These are phyloP conservation scores for Parasteatoda tepidariorum DNA, from an alignment of 1,140 invertebrate species.

Conservation along the genomic window DNA sequence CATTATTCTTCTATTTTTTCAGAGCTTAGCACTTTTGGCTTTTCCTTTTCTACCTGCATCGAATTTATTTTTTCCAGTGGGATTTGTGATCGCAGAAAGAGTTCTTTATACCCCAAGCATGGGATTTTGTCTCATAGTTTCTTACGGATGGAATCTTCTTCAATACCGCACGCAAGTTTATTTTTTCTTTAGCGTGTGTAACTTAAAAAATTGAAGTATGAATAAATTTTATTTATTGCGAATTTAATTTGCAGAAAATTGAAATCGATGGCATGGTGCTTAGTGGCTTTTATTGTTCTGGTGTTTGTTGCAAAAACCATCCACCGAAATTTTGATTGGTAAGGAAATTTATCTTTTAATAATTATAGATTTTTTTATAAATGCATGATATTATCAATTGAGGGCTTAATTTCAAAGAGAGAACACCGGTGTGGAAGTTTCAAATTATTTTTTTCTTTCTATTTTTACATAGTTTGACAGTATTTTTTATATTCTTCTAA, in stretches of 20 bases:
- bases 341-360: slow-evolving; percentile 58
- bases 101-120: slow-evolving; percentile 86
- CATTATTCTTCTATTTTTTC: slow-evolving; percentile 1
- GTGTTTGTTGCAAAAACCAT: slow-evolving; percentile 85
- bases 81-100: slow-evolving; percentile 90
- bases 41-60: slow-evolving; percentile 92
- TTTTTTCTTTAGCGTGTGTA: no score
- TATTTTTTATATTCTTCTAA: no score
- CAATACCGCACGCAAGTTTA: slow-evolving; percentile 78
- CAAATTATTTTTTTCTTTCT: no score
- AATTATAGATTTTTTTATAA: no score
- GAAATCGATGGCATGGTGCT: slow-evolving; percentile 75
- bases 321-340: slow-evolving; percentile 89
- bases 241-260: slow-evolving; percentile 65
- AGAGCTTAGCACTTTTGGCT: slow-evolving; percentile 75
- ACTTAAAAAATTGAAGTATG: no score
- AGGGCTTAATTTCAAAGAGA: no score
- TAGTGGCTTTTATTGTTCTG: slow-evolving; percentile 77
- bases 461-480: no score
- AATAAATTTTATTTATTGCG: no score
- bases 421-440: no score
- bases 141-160: slow-evolving; percentile 71
- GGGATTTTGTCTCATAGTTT: slow-evolving; percentile 83
- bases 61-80: slow-evolving; percentile 89
- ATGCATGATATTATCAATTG: no score